phyloP scores from a whole-genome alignment of 2,113 vertebrate genomes.

The Sceloporus undulatus region DNA sequence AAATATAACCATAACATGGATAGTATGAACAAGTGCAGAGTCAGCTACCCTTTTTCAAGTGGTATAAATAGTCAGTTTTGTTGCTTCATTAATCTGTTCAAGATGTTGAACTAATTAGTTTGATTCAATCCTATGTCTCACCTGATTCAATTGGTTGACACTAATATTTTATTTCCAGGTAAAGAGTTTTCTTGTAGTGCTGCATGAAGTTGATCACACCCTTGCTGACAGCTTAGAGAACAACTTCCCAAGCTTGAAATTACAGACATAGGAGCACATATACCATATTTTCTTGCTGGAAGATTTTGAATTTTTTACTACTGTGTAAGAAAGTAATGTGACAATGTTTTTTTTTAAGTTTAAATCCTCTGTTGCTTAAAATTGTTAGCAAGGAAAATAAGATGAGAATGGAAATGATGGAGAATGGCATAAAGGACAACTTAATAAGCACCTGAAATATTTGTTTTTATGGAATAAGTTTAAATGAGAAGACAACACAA shows the following conservation, averaged over 20 bases:
- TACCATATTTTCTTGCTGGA: constrained; percentile 50
- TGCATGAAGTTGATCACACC: constrained; percentile 84
- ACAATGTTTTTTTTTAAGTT: constrained; percentile 36
- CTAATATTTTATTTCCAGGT: constrained; percentile 80
- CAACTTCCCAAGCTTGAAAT: constrained; percentile 80
- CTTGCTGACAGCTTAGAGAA: constrained; percentile 83
- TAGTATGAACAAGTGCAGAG: not conserved
- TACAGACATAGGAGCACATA: constrained; percentile 56
- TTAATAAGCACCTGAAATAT: constrained; percentile 40
- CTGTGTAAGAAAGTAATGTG: not conserved
- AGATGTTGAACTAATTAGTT: not conserved
- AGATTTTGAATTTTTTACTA: constrained; percentile 52
- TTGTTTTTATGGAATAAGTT: not conserved
- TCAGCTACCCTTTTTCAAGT: not conserved
- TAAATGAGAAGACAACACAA: constrained; percentile 1
- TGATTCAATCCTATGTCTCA: not conserved
- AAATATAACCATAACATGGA: not conserved
- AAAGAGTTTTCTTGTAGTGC: constrained; percentile 82
- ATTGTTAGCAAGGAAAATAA: constrained; percentile 23
- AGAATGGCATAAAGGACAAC: constrained; percentile 8
- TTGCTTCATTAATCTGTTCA: not conserved
- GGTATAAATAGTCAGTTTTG: not conserved
- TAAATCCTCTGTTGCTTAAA: not conserved
- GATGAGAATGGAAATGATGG: constrained; percentile 1
- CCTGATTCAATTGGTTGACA: not conserved